A percentile compares a stretch with the other conserved stretches of the same genome.
These are phyloP conservation scores for Drosophila sucinea DNA, from an alignment of 1,140 invertebrate genomes.

Conservation along the genomic window DNA sequence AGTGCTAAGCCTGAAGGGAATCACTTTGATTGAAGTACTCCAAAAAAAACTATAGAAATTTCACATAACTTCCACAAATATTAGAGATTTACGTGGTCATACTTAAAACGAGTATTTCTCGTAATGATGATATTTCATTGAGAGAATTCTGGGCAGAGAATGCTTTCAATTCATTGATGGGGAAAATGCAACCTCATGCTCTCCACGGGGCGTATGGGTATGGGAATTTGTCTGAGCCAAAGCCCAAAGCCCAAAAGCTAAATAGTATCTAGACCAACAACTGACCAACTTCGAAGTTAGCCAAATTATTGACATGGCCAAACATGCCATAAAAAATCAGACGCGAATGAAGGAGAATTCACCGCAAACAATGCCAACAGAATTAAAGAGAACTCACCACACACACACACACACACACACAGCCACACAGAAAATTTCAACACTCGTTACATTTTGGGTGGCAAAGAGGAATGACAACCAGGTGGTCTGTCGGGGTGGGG, in stretches of 20 bases:
- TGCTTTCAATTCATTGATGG: neutral
- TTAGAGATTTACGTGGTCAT: no score
- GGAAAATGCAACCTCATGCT: neutral
- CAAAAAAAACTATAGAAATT: no score
- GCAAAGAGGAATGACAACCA: neutral
- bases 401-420: constrained; percentile 4
- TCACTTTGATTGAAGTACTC: no score
- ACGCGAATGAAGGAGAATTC: constrained; percentile 1
- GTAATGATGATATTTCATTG: neutral
- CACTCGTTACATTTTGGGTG: constrained; percentile 27
- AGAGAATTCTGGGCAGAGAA: neutral
- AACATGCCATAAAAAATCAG: constrained; percentile 11
- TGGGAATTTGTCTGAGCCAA: neutral
- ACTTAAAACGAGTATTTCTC: no score
- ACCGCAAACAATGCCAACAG: neutral
- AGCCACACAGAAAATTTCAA: constrained; percentile 53
- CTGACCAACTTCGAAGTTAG: neutral
- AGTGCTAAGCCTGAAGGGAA: no score
- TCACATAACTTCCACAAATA: no score
- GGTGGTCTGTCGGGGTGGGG: neutral
- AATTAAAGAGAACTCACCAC: constrained; percentile 1
- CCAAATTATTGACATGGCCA: neutral
- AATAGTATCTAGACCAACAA: neutral
- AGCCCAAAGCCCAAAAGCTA: neutral
- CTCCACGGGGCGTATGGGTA: neutral